phyloP scores from a whole-genome alignment of 2,797 vertebrate genomes.

The Pelodytes ibericus region DNA sequence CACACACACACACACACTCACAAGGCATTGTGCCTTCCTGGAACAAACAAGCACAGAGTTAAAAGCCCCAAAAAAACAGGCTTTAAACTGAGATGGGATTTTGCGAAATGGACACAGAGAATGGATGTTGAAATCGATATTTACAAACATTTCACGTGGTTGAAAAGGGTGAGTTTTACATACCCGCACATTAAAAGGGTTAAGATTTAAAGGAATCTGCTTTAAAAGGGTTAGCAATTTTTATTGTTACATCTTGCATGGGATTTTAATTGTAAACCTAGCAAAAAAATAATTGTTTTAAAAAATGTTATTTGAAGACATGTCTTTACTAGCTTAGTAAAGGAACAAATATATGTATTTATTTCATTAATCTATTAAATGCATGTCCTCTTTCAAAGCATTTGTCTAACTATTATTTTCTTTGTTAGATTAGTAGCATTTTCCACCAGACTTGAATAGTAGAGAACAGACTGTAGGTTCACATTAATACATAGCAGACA shows the following conservation, averaged over 20 bases:
- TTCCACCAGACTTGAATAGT: too few relatives aligned
- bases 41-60: slow-evolving; percentile 58
- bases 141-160: slow-evolving; percentile 96
- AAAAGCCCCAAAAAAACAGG: slow-evolving; percentile 52
- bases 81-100: slow-evolving; percentile 68
- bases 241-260: slow-evolving; percentile 55
- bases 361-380: too few relatives aligned
- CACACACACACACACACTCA: slow-evolving; percentile 31
- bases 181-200: slow-evolving; percentile 53
- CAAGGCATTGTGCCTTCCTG: neutral
- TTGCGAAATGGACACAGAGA: slow-evolving; percentile 82
- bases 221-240: neutral
- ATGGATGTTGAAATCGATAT: slow-evolving; percentile 97
- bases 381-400: too few relatives aligned
- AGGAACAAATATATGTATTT: too few relatives aligned
- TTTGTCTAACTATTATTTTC: too few relatives aligned
- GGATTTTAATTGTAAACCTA: slow-evolving; percentile 65
- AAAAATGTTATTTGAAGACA: too few relatives aligned
- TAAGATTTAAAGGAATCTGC: too few relatives aligned
- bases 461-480: too few relatives aligned
- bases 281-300: too few relatives aligned
- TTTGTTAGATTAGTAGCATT: too few relatives aligned
- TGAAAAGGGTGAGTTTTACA: slow-evolving; percentile 81
- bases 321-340: too few relatives aligned
- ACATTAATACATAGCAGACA: too few relatives aligned